phyloP scores from a whole-genome alignment of 2,797 vertebrate genomes.

The Gobionotothen gibberifrons region DNA sequence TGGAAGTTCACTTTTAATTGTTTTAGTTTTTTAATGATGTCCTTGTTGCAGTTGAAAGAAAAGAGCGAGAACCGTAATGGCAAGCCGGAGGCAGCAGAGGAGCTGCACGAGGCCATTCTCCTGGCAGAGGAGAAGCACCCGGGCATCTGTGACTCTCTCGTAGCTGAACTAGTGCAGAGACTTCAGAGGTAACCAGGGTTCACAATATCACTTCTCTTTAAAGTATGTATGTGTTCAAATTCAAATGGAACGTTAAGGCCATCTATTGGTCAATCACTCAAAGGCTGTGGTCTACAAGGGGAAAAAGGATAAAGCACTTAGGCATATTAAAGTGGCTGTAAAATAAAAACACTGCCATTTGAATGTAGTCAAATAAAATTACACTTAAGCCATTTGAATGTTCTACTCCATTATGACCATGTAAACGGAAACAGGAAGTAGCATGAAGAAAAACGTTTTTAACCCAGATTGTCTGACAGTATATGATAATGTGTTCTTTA shows the following conservation, averaged over 20 bases:
- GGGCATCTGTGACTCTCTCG: constrained; percentile 93
- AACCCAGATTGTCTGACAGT: too few species aligned
- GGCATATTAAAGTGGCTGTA: background rate
- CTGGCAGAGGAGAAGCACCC: constrained; percentile 93
- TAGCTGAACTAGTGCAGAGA: constrained; percentile 92
- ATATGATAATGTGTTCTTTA: too few species aligned
- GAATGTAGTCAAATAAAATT: too few species aligned
- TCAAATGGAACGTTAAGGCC: background rate
- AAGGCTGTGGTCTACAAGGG: constrained; percentile 1
- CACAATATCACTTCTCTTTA: background rate
- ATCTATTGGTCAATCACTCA: background rate
- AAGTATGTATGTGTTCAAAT: background rate
- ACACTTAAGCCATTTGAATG: background rate
- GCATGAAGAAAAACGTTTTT: too few species aligned
- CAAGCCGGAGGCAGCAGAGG: constrained; percentile 90
- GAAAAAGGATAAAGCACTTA: background rate
- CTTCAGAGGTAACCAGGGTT: constrained; percentile 89
- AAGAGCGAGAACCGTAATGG: constrained; percentile 89
- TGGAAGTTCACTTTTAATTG: background rate
- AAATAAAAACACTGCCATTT: too few species aligned
- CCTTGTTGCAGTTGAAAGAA: constrained; percentile 88
- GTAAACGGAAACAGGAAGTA: too few species aligned
- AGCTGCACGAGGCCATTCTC: constrained; percentile 90
- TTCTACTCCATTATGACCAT: background rate
- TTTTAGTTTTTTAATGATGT: background rate